phyloP scores from a whole-genome alignment of 2,113 vertebrate genomes.

The Cyphomyrus plagiostoma region DNA sequence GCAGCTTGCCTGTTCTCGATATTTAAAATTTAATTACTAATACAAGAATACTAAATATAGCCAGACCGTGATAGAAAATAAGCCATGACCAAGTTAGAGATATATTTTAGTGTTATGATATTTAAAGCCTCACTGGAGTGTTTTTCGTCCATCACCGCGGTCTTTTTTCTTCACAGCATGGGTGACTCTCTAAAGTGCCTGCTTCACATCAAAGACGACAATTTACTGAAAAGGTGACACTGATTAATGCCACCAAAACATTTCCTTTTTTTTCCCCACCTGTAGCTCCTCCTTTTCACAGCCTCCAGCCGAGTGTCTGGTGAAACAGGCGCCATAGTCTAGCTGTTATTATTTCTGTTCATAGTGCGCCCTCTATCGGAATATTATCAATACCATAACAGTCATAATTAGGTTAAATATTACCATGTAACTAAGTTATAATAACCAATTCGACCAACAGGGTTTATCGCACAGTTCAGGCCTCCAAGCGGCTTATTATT shows the following conservation, averaged over 20 bases:
- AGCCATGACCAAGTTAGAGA: background rate
- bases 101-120: conserved; percentile 45
- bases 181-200: conserved; percentile 54
- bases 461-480: background rate
- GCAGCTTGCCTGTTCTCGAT: background rate
- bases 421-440: background rate
- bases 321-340: background rate
- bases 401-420: background rate
- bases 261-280: conserved; percentile 35
- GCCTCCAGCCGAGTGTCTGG: conserved; percentile 22
- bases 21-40: background rate
- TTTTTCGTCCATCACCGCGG: conserved; percentile 61
- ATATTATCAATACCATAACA: background rate
- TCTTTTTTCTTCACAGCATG: conserved; percentile 57
- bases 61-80: background rate
- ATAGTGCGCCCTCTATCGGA: conserved; percentile 31
- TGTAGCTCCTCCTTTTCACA: conserved; percentile 52
- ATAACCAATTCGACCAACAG: background rate
- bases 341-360: conserved; percentile 28
- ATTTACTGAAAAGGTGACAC: conserved; percentile 45
- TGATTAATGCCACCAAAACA: conserved; percentile 60
- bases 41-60: background rate
- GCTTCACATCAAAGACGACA: conserved; percentile 67
- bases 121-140: conserved; percentile 54
- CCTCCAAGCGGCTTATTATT: background rate